Percentiles rank a stretch among this genome's conserved stretches.
Evolutionary conservation across 2,888 invertebrate species (phyloP).

Genomic region (Temnothorax rugatulus): DNA sequence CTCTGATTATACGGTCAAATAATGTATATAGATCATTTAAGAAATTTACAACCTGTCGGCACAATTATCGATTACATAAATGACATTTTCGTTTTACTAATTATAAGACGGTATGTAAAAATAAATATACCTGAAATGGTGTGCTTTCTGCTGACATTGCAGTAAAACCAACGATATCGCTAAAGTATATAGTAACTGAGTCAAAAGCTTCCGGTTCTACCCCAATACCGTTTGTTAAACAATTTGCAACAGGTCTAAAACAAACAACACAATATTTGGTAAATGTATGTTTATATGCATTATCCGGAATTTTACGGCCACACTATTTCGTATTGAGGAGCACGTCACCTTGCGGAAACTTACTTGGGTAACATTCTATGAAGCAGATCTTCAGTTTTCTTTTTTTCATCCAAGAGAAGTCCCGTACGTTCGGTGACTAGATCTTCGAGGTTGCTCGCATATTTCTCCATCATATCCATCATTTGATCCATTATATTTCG

Average conservation of each 20-base stretch:
- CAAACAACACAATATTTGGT: not conserved
- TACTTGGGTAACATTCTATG: slow-evolving; percentile 98
- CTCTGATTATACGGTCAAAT: slow-evolving; percentile 98
- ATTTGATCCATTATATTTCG: slow-evolving; percentile 98
- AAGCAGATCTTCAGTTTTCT: slow-evolving; percentile 96
- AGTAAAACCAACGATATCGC: slow-evolving; percentile 98
- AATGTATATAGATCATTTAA: slow-evolving; percentile 99
- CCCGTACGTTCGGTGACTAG: slow-evolving; percentile 96
- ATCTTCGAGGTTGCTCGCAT: slow-evolving; percentile 97
- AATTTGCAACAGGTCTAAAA: slow-evolving; percentile 94
- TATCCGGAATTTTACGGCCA: not conserved
- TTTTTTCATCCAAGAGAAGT: slow-evolving; percentile 95
- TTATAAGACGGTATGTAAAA: not conserved
- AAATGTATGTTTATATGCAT: not conserved
- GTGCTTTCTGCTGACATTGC: slow-evolving; percentile 98
- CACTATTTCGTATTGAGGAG: not conserved
- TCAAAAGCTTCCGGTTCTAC: slow-evolving; percentile 98
- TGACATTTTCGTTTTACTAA: not conserved
- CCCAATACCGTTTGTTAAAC: slow-evolving; percentile 94
- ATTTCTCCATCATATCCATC: slow-evolving; percentile 99
- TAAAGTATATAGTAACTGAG: slow-evolving; percentile 98
- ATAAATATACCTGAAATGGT: slow-evolving; percentile 91
- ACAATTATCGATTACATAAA: not conserved
- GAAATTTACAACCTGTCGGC: slow-evolving; percentile 95
- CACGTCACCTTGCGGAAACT: slow-evolving; percentile 79